Evolutionary conservation across 2,888 invertebrate species (phyloP).

Genomic region (Dicyrtoma fusca): DNA sequence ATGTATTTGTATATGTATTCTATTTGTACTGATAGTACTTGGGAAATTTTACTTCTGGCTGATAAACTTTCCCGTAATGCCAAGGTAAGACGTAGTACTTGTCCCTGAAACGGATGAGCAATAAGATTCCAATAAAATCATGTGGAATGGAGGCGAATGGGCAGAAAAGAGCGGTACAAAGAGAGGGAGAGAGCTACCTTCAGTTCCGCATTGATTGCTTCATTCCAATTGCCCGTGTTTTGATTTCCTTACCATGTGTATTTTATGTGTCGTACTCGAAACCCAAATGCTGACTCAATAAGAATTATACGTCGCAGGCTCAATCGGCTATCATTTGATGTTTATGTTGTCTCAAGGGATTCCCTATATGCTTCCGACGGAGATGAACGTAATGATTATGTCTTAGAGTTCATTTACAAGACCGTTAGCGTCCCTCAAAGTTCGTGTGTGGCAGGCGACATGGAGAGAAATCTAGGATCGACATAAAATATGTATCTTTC

Average conservation of each 20-base stretch:
- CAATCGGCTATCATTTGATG: constrained; percentile 18
- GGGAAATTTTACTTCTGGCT: too few relatives aligned
- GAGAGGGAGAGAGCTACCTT: neutral
- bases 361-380: constrained; percentile 4
- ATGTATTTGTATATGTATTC: too few relatives aligned
- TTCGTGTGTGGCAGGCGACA: neutral
- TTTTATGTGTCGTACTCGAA: neutral
- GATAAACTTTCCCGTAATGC: neutral
- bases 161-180: neutral
- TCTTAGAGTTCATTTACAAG: constrained; percentile 30
- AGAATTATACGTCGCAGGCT: neutral
- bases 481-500: too few relatives aligned
- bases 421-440: neutral
- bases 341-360: constrained; percentile 36
- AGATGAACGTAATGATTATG: constrained; percentile 39
- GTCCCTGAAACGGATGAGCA: too few relatives aligned
- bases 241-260: neutral
- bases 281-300: constrained; percentile 14
- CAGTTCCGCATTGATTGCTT: neutral
- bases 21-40: too few relatives aligned
- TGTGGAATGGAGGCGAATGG: too few relatives aligned
- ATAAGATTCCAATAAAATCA: neutral
- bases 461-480: too few relatives aligned
- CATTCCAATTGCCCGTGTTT: constrained; percentile 6
- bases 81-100: neutral